Conservation (phyloP, 2,888 invertebrate genomes). For the Calliopum simillimum region DNA sequence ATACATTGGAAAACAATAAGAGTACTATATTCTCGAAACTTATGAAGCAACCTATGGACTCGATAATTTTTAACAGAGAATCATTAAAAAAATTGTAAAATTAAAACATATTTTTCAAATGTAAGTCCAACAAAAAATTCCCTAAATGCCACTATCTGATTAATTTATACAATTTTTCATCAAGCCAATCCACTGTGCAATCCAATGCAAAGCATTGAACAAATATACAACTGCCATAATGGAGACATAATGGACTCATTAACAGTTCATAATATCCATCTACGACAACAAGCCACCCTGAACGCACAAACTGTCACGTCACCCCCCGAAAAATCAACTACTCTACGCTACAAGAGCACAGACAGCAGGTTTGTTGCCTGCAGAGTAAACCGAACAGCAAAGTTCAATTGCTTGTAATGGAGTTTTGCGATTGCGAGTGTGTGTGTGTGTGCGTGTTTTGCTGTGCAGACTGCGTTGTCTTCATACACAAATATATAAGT, state of each 20-base stretch:
- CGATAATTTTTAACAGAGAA: too few species aligned
- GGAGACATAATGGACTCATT: slow-evolving; percentile 56
- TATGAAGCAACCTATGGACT: too few species aligned
- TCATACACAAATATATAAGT: background rate
- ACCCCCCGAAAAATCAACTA: background rate
- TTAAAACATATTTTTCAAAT: too few species aligned
- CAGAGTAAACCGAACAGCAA: slow-evolving; percentile 36
- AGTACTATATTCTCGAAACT: too few species aligned
- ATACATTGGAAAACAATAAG: too few species aligned
- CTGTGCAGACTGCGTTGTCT: slow-evolving; percentile 25
- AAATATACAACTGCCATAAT: slow-evolving; percentile 19
- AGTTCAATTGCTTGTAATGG: slow-evolving; percentile 63
- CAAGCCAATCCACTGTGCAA: background rate
- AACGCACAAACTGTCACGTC: slow-evolving; percentile 31
- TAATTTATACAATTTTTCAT: background rate
- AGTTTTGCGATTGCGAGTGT: slow-evolving; percentile 7
- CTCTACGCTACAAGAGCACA: background rate
- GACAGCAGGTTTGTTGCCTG: background rate
- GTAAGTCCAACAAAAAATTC: too few species aligned
- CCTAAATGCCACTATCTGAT: too few species aligned
- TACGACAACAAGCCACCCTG: slow-evolving; percentile 35
- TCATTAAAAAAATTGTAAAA: too few species aligned
- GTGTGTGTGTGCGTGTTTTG: slow-evolving; percentile 24
- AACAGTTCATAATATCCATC: slow-evolving; percentile 52
- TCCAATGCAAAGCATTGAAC: background rate